phyloP scores from a whole-genome alignment of 1,140 invertebrate species.

The Drosophila sulfurigaster region DNA sequence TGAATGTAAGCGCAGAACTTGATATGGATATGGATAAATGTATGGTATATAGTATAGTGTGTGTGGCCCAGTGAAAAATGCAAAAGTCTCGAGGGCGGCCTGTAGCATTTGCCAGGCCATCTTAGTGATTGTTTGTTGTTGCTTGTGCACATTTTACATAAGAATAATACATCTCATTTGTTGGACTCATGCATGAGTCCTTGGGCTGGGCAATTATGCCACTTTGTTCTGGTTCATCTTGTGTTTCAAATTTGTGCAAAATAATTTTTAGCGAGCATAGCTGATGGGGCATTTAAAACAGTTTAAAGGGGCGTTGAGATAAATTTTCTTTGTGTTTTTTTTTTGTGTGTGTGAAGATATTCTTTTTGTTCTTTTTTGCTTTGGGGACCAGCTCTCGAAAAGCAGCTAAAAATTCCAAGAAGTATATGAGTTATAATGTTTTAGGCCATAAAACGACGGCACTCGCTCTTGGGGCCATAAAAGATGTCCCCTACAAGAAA shows the following conservation, averaged over 20 bases:
- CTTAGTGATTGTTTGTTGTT: slow-evolving; percentile 10
- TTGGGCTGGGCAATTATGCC: slow-evolving; percentile 46
- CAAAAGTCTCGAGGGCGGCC: slow-evolving; percentile 2
- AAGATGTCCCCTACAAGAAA: slow-evolving; percentile 10
- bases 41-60: background rate
- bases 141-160: slow-evolving; percentile 46
- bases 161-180: slow-evolving; percentile 57
- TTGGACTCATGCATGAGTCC: slow-evolving; percentile 18
- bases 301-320: slow-evolving; percentile 27
- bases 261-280: slow-evolving; percentile 12
- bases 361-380: slow-evolving; percentile 15
- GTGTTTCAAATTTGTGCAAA: slow-evolving; percentile 11
- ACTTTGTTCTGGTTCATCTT: slow-evolving; percentile 4
- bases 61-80: slow-evolving; percentile 7
- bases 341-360: background rate
- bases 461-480: slow-evolving; percentile 32
- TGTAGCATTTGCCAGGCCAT: slow-evolving; percentile 2
- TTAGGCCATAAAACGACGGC: slow-evolving; percentile 32
- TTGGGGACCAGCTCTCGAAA: slow-evolving; percentile 17
- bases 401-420: slow-evolving; percentile 32
- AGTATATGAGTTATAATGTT: slow-evolving; percentile 47
- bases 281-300: slow-evolving; percentile 18
- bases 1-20: background rate
- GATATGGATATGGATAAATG: background rate
- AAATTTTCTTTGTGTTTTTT: slow-evolving; percentile 17